These are phyloP conservation scores for Stercorarius parasiticus DNA, from an alignment of 2,113 vertebrate species.

Conservation along the genomic window DNA sequence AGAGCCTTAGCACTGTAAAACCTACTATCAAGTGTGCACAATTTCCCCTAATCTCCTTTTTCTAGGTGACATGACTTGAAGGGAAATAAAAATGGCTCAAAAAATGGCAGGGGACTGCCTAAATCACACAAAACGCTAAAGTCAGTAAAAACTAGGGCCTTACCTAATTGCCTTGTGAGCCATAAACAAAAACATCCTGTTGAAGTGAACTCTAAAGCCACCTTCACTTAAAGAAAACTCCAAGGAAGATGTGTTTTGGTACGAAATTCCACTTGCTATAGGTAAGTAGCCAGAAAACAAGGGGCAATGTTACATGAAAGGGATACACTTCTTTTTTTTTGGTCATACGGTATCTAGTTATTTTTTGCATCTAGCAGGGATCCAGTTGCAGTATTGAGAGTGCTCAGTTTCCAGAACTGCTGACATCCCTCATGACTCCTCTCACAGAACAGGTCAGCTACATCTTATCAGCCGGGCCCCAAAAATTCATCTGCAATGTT, in stretches of 20 bases:
- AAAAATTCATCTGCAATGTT: background rate
- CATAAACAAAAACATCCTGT: background rate
- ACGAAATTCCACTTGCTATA: background rate
- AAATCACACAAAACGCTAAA: background rate
- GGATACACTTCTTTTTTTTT: fast-evolving
- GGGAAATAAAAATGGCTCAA: background rate
- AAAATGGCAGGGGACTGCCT: background rate
- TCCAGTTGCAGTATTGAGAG: background rate
- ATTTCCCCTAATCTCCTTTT: background rate
- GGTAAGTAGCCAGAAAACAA: background rate
- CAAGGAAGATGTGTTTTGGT: background rate
- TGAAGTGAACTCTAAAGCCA: background rate
- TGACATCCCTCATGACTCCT: background rate
- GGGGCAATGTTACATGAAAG: fast-evolving
- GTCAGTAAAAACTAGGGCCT: background rate
- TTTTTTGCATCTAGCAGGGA: background rate
- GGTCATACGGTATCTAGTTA: fast-evolving
- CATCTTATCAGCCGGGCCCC: background rate
- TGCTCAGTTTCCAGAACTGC: background rate
- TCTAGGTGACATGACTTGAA: background rate
- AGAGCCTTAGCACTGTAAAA: background rate
- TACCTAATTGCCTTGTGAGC: background rate
- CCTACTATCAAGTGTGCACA: background rate
- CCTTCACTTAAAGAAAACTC: background rate
- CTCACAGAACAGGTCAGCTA: background rate